Evolutionary conservation across 2,113 vertebrate species (phyloP).

Genomic region (Orcinus orca): DNA sequence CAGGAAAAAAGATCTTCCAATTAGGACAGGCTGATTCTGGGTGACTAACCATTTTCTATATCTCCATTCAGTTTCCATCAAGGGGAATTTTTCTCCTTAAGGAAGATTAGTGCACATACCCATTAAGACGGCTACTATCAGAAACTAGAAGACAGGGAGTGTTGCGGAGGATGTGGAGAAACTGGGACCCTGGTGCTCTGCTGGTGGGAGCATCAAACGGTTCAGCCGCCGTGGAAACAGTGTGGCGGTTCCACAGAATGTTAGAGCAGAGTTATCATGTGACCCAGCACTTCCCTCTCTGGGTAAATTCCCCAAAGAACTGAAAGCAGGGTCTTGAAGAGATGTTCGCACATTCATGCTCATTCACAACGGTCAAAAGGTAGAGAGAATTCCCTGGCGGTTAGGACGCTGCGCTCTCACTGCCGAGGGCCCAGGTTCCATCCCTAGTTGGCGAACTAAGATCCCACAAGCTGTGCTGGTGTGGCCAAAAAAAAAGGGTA

Average conservation of each 20-base stretch:
- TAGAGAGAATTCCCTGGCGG: no score
- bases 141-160: neutral
- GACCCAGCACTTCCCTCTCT: neutral
- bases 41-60: neutral
- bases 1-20: neutral
- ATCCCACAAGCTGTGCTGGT: no score
- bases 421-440: no score
- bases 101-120: neutral
- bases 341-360: no score
- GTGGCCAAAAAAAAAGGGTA: no score
- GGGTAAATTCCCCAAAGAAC: neutral
- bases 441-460: no score
- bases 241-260: neutral
- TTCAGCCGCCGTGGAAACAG: neutral
- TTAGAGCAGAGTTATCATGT: neutral
- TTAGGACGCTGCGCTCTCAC: no score
- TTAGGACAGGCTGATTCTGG: neutral
- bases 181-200: rapidly evolving
- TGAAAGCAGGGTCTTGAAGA: no score
- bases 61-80: neutral
- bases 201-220: rapidly evolving
- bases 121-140: neutral
- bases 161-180: neutral
- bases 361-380: no score
- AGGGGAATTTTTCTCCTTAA: neutral